These are phyloP conservation scores for Tetropium fuscum DNA, from an alignment of 2,888 invertebrate genomes.

Conservation along the genomic window DNA sequence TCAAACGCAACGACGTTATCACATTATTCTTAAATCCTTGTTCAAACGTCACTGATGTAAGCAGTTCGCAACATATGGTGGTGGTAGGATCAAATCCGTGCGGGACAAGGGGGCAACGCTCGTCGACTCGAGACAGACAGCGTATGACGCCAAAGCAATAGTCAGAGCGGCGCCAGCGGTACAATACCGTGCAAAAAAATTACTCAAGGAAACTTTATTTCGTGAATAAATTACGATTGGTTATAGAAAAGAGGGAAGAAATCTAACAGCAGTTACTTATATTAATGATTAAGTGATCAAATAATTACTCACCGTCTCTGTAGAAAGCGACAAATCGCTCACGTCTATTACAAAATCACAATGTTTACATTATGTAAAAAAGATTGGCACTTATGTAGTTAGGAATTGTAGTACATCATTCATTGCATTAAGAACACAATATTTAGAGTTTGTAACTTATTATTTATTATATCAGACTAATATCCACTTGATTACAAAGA, in stretches of 20 bases:
- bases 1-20: neutral
- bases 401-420: too few species aligned
- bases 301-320: conserved; percentile 47
- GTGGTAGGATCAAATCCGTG: conserved; percentile 54
- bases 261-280: neutral
- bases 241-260: neutral
- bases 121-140: conserved; percentile 62
- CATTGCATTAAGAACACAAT: conserved; percentile 36
- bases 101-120: conserved; percentile 58
- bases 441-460: conserved; percentile 33
- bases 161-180: conserved; percentile 66
- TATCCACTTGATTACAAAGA: conserved; percentile 39
- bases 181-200: conserved; percentile 65
- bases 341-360: conserved; percentile 42
- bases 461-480: conserved; percentile 23
- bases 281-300: conserved; percentile 16
- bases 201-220: conserved; percentile 32
- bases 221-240: conserved; percentile 13
- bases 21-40: conserved; percentile 4
- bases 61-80: conserved; percentile 48
- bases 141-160: conserved; percentile 67
- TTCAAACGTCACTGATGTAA: conserved; percentile 28
- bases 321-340: conserved; percentile 48
- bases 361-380: conserved; percentile 48
- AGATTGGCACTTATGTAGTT: conserved; percentile 35